Evolutionary conservation across 92 coral and sea anemone species (phyloP), one percentile per base, ranked within the genome.

Genomic region (Palythoa grandiflora): DNA sequence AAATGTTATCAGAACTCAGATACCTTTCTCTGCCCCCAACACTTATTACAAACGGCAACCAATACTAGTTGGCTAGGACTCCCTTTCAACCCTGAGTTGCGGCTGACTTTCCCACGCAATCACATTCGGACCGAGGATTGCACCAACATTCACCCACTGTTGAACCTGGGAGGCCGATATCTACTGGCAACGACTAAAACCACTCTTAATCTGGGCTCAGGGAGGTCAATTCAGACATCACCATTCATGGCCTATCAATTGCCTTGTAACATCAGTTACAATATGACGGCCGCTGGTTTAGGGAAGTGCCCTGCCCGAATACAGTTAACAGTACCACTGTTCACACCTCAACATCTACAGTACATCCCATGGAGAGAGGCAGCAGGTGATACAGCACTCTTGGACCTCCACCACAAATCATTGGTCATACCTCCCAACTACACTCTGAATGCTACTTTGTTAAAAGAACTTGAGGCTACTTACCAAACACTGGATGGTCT

Each of bases 401-500:
- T 76, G 0, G 38, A 44, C 59, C 59, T 76, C 19, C 61, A 76
- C 63, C 80, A 76, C 38, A 48, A 76, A 16, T 76, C 79, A 51
- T 16, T 75, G 79, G 63, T 19, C 57, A 54, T 44, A 10, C 59
- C 80, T n/a, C 80, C 80, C 57, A 48, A 48, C 50, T 21, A 1
- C n/a, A 54, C 80, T 48, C 80, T 76, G 60, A 76, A 76, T 54
- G 59, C 36, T 48, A n/a, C 80, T 21, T 20, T 76, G 36, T 20
- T 44, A 17, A 76, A 76, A 21, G 57, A 76, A 40, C 80, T 76
- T 12, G 60, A 76, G 59, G 63, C 44, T 16, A 76, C 80, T 16
- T 77, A 77, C 83, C 83, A 77, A 28, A 55, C 83, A 14, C 83
- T 77, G 40, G 61, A 77, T 55, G 61, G 65, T 13, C 60, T 48